Conservation (phyloP, 2,888 invertebrate genomes). For the Diarsia mendica region DNA sequence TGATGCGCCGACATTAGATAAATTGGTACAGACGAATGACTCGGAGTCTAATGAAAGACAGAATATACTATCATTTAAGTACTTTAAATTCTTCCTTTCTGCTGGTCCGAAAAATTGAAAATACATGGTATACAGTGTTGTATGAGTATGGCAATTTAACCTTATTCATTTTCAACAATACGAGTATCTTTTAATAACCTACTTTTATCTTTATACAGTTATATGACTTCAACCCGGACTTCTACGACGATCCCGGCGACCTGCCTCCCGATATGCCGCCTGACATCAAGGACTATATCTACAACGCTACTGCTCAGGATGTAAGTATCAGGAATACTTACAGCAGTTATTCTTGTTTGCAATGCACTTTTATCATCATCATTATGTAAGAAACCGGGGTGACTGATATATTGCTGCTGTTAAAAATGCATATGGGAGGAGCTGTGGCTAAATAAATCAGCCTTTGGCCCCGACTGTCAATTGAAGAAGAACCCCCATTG, state of each 20-base stretch:
- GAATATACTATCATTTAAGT: not conserved
- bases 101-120: not conserved
- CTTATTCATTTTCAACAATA: not conserved
- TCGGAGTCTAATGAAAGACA: not conserved
- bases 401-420: not conserved
- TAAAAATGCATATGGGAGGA: not conserved
- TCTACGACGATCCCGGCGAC: slow-evolving; percentile 92
- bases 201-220: slow-evolving; percentile 90
- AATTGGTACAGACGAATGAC: not conserved
- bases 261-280: slow-evolving; percentile 94
- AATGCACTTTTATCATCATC: not conserved
- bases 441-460: no score
- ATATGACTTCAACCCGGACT: slow-evolving; percentile 96
- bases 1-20: not conserved
- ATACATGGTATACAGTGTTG: not conserved
- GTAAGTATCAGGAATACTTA: slow-evolving; percentile 62
- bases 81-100: not conserved
- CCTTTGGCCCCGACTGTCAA: no score
- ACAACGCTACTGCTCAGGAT: slow-evolving; percentile 74
- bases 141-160: not conserved
- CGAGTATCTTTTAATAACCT: not conserved
- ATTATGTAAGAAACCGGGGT: not conserved
- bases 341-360: not conserved
- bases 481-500: not conserved
- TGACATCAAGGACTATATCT: slow-evolving; percentile 78